Base-by-base conservation (phyloP, 2,797 vertebrate species). In the Hyperoplus immaculatus region DNA sequence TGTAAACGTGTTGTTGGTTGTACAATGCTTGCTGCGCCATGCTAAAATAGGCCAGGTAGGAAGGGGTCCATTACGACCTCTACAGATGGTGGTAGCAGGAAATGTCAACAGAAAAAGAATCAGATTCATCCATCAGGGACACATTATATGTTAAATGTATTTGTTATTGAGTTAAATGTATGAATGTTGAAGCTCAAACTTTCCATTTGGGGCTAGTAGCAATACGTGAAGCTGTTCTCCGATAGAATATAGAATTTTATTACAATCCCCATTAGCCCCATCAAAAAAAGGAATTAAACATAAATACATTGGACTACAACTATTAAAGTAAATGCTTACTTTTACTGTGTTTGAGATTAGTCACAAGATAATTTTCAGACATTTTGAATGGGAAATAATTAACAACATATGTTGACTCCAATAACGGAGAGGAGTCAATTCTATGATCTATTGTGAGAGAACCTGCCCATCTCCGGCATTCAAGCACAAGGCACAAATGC, bases 401-500 rank as follows among this genome's bases (percentile, higher is more conserved):
- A 1, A 11, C 83, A 86, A 75, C 57, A 70, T 75, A 82, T 49
- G 42, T 57, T 46, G 80, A 74, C 66, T 62, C 5, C 59, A 58
- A 6, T 62, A 84, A 73, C 69, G 60, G 66, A 72, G 72, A 47
- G n/a, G 15, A 74, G 60, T 78, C 67, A 58, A 68, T 85, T 68
- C 8, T 65, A 45, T 51, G 50, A 72, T 69, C 64, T 78, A 67
- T 8, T 3, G 16, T 57, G 69, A 59, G 74, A 68, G 29, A 72
- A 60, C 66, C 63, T 83, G 77, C 71, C 29, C 76, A 74, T 68
- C 47, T 21, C 29, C 29, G n/a, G 59, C 63, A 46, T 49, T 49
- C 58, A 81, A 58, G 71, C 53, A 77, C 61, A n/a, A 63, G 56
- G 77, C 59, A 72, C 38, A 62, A 77, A 80, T 63, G 69, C 47